Conservation (phyloP, 2,888 invertebrate genomes). For the Dusona sp. region DNA sequence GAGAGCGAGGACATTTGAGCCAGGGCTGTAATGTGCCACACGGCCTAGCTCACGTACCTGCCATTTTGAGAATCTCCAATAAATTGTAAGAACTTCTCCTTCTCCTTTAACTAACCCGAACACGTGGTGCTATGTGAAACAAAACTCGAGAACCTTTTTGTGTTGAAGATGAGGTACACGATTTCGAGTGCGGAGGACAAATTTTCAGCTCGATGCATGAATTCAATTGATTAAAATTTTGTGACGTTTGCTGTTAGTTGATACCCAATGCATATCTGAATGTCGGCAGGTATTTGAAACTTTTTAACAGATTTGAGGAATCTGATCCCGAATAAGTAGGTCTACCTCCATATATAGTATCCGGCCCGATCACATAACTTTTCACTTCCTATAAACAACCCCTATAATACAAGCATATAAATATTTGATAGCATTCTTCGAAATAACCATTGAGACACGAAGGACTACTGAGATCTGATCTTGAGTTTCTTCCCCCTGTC, state of each 20-base stretch:
- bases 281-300: not conserved
- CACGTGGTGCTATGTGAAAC: slow-evolving; percentile 5
- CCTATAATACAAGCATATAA: slow-evolving; percentile 12
- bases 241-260: not conserved
- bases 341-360: not conserved
- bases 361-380: not conserved
- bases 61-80: slow-evolving; percentile 25
- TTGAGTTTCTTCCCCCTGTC: slow-evolving; percentile 19
- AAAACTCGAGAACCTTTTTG: not conserved
- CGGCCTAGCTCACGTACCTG: slow-evolving; percentile 29
- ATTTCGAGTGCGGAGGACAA: not conserved
- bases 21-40: slow-evolving; percentile 28
- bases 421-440: slow-evolving; percentile 33
- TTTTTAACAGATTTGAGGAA: not conserved
- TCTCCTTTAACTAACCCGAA: not conserved
- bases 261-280: not conserved
- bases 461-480: slow-evolving; percentile 8
- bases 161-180: not conserved
- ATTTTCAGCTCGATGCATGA: not conserved
- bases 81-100: slow-evolving; percentile 4
- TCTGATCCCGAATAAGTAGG: not conserved
- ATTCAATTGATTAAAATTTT: not conserved
- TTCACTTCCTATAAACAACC: slow-evolving; percentile 5
- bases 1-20: slow-evolving; percentile 21
- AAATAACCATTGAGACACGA: slow-evolving; percentile 33